phyloP scores from a whole-genome alignment of 1,140 invertebrate species.

The Cydia splendana region DNA sequence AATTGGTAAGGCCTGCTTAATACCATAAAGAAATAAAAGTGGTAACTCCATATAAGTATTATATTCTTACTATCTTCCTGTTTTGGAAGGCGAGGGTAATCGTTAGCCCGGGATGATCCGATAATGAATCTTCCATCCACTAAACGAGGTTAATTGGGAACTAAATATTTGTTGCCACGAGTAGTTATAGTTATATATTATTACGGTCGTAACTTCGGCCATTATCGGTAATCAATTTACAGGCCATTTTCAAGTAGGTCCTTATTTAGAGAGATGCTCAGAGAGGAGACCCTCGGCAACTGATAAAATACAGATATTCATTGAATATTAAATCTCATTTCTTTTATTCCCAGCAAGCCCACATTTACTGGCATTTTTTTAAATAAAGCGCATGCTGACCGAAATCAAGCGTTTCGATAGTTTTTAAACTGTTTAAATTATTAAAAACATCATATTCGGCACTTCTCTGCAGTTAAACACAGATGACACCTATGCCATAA shows the following conservation, averaged over 20 bases:
- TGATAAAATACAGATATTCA: too few species aligned
- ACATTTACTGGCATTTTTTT: too few species aligned
- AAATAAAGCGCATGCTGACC: too few species aligned
- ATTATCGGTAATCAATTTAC: too few species aligned
- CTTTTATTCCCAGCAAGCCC: too few species aligned
- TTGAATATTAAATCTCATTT: too few species aligned
- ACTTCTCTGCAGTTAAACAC: neutral
- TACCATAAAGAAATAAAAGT: neutral
- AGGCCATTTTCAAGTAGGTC: too few species aligned
- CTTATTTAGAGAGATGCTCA: too few species aligned
- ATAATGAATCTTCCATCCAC: neutral
- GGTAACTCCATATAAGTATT: neutral
- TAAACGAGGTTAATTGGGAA: slow-evolving; percentile 3
- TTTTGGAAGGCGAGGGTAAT: neutral
- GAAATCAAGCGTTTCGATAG: too few species aligned
- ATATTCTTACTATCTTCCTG: neutral
- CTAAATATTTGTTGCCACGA: neutral
- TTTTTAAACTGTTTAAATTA: too few species aligned
- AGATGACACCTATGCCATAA: neutral
- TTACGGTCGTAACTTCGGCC: too few species aligned
- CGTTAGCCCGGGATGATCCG: slow-evolving; percentile 11
- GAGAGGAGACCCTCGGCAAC: too few species aligned
- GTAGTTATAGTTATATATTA: neutral
- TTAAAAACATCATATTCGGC: neutral
- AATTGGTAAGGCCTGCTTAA: neutral